Base-by-base conservation (phyloP, 2,113 vertebrate genomes). In the Odontophorus gujanensis region DNA sequence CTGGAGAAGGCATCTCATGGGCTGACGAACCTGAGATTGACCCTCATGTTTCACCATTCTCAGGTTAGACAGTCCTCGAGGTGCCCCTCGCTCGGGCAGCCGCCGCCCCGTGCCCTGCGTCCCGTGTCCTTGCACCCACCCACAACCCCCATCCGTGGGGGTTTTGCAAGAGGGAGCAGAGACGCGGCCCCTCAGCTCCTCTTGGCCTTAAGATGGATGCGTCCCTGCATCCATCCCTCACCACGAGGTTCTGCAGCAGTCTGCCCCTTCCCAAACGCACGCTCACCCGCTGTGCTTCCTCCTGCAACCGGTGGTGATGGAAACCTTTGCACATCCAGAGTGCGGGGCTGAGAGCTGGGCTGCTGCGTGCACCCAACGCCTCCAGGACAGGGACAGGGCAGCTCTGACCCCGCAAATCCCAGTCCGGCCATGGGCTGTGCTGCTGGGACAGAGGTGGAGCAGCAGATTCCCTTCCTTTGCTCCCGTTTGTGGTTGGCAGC, bases 11-110 rank as follows among this genome's bases (percentile, higher is more conserved):
- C 97, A 26, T 97, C 98, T 99, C 98, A 94, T 97, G 98, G 99
- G 98, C 99, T 99, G 99, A 99, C 99, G 92, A 98, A 98, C 99
- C 99, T 99, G 99, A 99, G 99, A 99, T 98, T 98, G 99, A 98
- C 97, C 95, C 85, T 90, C 86, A 92, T 93, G 85, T 88, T 95
- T 97, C 97, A 98, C 97, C 99, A 99, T 99, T 99, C 99, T 99
- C 99, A 99, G 98, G 98, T 97, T 96, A 97, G 98, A 99, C 99
- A 99, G 99, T 99, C 99, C 99, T 98, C 26, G 97, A 99, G 98
- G 98, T 97, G 97, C 97, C 84, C 93, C 98, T 95, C 97, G 1
- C 63, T 4, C 32, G 21, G 43, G 34, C 90, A 86, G 75, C 17
- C 0, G 2, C 81, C 2, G 0, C 34, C 50, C 87, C 73, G 1